phyloP scores from a whole-genome alignment of 2,888 invertebrate genomes.

The Myopa tessellatipennis region DNA sequence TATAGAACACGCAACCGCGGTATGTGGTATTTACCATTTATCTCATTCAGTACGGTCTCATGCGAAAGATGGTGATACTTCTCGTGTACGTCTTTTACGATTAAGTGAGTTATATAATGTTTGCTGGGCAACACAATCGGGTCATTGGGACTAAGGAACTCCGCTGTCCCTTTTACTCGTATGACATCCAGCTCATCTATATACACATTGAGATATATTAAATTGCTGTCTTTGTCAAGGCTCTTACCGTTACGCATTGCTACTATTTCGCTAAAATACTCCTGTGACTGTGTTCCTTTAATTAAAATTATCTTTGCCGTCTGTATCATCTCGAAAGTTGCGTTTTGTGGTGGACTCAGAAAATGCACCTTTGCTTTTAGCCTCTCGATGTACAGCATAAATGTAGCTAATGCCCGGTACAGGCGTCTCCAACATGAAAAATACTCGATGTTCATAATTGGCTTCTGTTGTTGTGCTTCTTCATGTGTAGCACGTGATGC shows the following conservation, averaged over 20 bases:
- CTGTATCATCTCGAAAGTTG: slow-evolving; percentile 4
- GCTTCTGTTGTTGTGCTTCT: background rate
- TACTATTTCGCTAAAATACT: slow-evolving; percentile 40
- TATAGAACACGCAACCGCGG: slow-evolving; percentile 38
- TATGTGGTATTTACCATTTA: slow-evolving; percentile 39
- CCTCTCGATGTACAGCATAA: slow-evolving; percentile 10
- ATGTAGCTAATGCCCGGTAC: slow-evolving; percentile 6
- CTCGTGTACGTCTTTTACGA: slow-evolving; percentile 40
- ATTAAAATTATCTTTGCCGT: background rate
- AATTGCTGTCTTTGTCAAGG: no score
- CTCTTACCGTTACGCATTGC: slow-evolving; percentile 18
- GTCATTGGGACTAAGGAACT: slow-evolving; percentile 28
- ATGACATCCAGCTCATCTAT: slow-evolving; percentile 42
- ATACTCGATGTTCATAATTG: slow-evolving; percentile 17
- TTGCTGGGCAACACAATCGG: slow-evolving; percentile 28
- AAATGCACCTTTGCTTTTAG: background rate
- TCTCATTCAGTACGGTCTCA: slow-evolving; percentile 42
- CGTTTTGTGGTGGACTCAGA: background rate
- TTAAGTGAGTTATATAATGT: slow-evolving; percentile 39
- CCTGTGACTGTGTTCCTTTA: background rate
- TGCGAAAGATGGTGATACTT: slow-evolving; percentile 43
- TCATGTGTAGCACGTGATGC: slow-evolving; percentile 19
- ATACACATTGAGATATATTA: no score
- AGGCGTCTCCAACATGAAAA: slow-evolving; percentile 18
- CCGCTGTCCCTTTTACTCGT: slow-evolving; percentile 23